Evolutionary conservation across 2,113 vertebrate species (phyloP).

Genomic region (Periophthalmus modestus): DNA sequence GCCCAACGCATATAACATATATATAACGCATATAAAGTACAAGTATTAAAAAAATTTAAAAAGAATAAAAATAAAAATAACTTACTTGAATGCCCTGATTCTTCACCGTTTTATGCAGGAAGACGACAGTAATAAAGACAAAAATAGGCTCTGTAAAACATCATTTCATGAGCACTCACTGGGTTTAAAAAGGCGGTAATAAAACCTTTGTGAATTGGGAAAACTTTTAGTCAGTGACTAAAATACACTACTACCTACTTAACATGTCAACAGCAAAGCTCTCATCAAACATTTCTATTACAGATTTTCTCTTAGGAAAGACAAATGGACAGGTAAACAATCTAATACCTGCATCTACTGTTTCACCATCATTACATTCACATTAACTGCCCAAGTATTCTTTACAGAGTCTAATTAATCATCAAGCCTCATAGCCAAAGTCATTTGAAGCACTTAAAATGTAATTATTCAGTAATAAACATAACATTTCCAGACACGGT

Average conservation of each 20-base stretch:
- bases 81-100: too few relatives aligned
- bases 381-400: conserved; percentile 60
- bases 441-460: conserved; percentile 75
- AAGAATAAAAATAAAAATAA: too few relatives aligned
- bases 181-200: too few relatives aligned
- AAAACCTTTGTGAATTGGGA: too few relatives aligned
- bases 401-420: conserved; percentile 67
- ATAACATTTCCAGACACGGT: conserved; percentile 58
- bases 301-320: background rate
- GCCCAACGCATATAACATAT: too few relatives aligned
- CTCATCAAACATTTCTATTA: background rate
- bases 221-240: too few relatives aligned
- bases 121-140: too few relatives aligned
- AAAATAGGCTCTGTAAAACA: too few relatives aligned
- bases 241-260: background rate
- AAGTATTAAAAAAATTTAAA: too few relatives aligned
- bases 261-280: background rate
- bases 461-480: conserved; percentile 73
- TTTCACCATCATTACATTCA: conserved; percentile 54
- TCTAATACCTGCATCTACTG: conserved; percentile 27
- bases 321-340: conserved; percentile 8
- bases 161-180: too few relatives aligned
- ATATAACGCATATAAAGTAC: too few relatives aligned
- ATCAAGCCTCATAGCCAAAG: conserved; percentile 61
- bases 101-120: too few relatives aligned